phyloP scores from a whole-genome alignment of 2,113 vertebrate genomes.

The Macaca mulatta region DNA sequence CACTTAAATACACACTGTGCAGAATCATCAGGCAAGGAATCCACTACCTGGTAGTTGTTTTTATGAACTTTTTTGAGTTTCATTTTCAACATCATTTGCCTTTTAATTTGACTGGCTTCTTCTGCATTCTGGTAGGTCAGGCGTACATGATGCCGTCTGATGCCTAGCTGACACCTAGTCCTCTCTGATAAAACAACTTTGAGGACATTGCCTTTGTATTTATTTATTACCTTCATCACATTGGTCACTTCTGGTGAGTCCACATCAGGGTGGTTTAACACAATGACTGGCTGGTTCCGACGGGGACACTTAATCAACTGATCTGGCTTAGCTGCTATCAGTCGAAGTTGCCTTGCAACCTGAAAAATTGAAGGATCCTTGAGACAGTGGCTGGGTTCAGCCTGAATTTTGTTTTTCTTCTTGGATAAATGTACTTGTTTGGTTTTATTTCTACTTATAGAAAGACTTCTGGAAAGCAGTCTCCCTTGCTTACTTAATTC shows the following conservation, averaged over 20 bases:
- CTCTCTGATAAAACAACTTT: slow-evolving; percentile 86
- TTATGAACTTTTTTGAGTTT: slow-evolving; percentile 93
- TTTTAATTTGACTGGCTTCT: slow-evolving; percentile 77
- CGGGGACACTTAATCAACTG: slow-evolving; percentile 92
- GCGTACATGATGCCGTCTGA: slow-evolving; percentile 78
- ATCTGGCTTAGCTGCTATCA: slow-evolving; percentile 87
- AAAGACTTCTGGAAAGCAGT: slow-evolving; percentile 54
- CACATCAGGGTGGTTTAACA: slow-evolving; percentile 94
- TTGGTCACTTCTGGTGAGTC: slow-evolving; percentile 86
- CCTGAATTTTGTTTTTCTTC: slow-evolving; percentile 75
- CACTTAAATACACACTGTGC: slow-evolving; percentile 83
- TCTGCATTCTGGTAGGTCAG: slow-evolving; percentile 82
- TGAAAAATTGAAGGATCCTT: slow-evolving; percentile 69
- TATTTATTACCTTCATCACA: slow-evolving; percentile 87
- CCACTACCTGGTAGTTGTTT: slow-evolving; percentile 92
- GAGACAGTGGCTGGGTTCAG: slow-evolving; percentile 50
- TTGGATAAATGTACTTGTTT: slow-evolving; percentile 79
- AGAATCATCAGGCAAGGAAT: slow-evolving; percentile 77
- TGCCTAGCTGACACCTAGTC: slow-evolving; percentile 82
- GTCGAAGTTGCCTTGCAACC: slow-evolving; percentile 84
- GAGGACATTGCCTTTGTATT: slow-evolving; percentile 86
- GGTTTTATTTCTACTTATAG: slow-evolving; percentile 71
- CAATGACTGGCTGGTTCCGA: slow-evolving; percentile 95
- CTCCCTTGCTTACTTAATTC: slow-evolving; percentile 70
- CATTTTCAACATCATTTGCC: slow-evolving; percentile 93